Percentiles rank a stretch among this genome's conserved stretches.
Conservation (phyloP, 2,888 invertebrate species). For the Campopleginae sp. region DNA sequence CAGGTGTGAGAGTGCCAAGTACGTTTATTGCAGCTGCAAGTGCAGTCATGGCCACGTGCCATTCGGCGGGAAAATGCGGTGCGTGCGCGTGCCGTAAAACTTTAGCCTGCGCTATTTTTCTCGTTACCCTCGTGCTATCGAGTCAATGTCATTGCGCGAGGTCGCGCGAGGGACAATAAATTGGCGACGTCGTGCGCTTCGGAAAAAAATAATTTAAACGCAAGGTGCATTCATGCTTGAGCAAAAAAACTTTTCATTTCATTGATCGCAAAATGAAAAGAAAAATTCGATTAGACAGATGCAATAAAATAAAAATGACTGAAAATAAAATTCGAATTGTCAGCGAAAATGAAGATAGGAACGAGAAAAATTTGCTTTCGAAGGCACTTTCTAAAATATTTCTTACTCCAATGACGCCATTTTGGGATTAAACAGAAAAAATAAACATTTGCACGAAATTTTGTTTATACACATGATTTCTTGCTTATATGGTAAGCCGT, state of each 20-base stretch:
- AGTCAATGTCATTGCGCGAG: conserved; percentile 52
- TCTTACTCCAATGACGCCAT: no score
- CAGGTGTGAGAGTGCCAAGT: conserved; percentile 55
- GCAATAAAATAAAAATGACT: background rate
- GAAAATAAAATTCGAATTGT: conserved; percentile 1
- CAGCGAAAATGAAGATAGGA: no score
- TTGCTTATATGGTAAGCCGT: conserved; percentile 30
- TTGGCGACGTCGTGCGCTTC: background rate
- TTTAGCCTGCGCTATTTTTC: conserved; percentile 31
- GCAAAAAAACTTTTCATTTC: background rate
- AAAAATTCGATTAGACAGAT: background rate
- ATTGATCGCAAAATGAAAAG: background rate
- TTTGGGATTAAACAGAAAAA: no score
- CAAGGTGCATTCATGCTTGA: conserved; percentile 8
- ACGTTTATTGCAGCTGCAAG: conserved; percentile 60
- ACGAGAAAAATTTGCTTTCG: no score
- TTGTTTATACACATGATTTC: conserved; percentile 3
- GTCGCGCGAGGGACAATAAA: conserved; percentile 42
- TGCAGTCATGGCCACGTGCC: conserved; percentile 54
- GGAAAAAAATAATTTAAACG: conserved; percentile 1
- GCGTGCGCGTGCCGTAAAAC: conserved; percentile 14
- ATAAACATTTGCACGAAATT: no score
- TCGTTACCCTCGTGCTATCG: conserved; percentile 39
- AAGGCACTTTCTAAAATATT: no score
- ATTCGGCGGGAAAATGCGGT: background rate